phyloP scores from a whole-genome alignment of 2,888 invertebrate genomes.

The Phengaris alcon region DNA sequence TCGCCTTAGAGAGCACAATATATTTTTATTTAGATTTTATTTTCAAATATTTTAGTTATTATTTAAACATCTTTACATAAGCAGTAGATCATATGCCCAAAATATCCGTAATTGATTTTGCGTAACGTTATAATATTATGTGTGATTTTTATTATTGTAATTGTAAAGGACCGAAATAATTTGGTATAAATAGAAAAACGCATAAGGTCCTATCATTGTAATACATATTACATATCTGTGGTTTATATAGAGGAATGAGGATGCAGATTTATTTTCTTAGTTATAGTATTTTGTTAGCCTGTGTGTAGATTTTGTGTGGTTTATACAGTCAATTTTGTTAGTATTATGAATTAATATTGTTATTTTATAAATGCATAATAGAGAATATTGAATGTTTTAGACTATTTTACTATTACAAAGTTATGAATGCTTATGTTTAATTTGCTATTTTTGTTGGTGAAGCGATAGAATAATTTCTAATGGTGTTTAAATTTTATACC shows the following conservation, averaged over 20 bases:
- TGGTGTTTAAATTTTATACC: not conserved
- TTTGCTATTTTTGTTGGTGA: constrained; percentile 33
- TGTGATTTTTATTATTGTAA: too few relatives aligned
- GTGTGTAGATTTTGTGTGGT: not conserved
- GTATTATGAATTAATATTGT: constrained; percentile 4
- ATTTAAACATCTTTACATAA: too few relatives aligned
- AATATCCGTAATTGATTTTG: too few relatives aligned
- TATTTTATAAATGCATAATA: constrained; percentile 1
- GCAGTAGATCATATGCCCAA: too few relatives aligned
- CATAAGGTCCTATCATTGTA: too few relatives aligned
- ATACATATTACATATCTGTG: constrained; percentile 58
- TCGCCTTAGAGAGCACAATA: too few relatives aligned
- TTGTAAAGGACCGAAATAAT: too few relatives aligned
- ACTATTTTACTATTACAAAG: not conserved
- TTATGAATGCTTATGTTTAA: constrained; percentile 21
- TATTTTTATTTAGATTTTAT: too few relatives aligned
- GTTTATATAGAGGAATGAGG: constrained; percentile 48
- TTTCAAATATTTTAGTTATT: too few relatives aligned
- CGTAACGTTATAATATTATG: too few relatives aligned
- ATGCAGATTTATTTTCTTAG: not conserved
- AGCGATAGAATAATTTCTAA: not conserved
- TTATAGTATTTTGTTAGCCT: constrained; percentile 26
- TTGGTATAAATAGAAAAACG: too few relatives aligned
- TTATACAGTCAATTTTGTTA: constrained; percentile 26
- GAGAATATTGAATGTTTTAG: constrained; percentile 8